Evolutionary conservation across 1,140 invertebrate species (phyloP), one percentile per base, ranked within the genome.

Genomic region (Polypedilum pembai): DNA sequence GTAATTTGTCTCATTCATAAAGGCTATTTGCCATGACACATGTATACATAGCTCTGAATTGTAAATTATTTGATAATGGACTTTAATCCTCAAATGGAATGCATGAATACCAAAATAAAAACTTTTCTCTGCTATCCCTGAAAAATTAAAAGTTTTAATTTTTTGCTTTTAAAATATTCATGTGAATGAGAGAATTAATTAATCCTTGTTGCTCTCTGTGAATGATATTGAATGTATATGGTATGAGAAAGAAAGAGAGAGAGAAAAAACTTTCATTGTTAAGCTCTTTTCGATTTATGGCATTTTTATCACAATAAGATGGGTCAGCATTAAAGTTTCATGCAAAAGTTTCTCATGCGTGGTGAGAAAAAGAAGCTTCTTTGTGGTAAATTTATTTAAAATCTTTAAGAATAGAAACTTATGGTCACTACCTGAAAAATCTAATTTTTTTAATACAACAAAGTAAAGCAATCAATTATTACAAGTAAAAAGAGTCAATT

Each of bases 221-320:
- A n/a, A n/a, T 56, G 12, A 56, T 56, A 56, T 56, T 12, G 3
- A 56, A 56, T 15, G 15, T n/a, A 56, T n/a, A 56, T 56, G n/a
- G 45, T 56, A 56, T 56, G 45, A n/a, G n/a, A 56, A 33, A 33
- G 1, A 33, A 15, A 56, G n/a, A n/a, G n/a, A n/a, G n/a, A n/a
- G n/a, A n/a, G n/a, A 56, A n/a, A n/a, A 56, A 56, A n/a, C 45
- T n/a, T 56, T 56, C 45, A 56, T 33, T 56, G 45, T 56, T 56
- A 56, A 56, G 45, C 45, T 56, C 45, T 56, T 56, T 56, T 56
- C 45, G n/a, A 56, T 56, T 56, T 56, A 56, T 56, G n/a, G 45
- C n/a, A 56, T 56, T 56, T 56, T 12, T 56, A 56, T 56, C 45
- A 56, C n/a, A 33, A 15, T 56, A 56, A 56, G 45, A 56, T 56